These are phyloP conservation scores for Drosophila maculinotata DNA, from an alignment of 2,888 invertebrate genomes.

Conservation along the genomic window DNA sequence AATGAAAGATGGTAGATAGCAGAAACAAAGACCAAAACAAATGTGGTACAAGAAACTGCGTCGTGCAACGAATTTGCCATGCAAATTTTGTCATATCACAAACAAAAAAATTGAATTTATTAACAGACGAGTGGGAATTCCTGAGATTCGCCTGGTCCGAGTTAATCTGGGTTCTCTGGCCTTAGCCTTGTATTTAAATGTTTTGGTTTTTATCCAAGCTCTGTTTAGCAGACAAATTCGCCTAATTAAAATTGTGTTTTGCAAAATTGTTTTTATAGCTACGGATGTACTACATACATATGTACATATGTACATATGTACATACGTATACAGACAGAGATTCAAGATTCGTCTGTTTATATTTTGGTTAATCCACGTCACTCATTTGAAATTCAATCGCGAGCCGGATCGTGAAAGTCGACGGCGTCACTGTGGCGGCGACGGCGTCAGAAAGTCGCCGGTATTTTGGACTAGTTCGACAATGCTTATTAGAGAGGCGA, in stretches of 20 bases:
- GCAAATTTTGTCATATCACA: conserved; percentile 35
- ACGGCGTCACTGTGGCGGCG: conserved; percentile 54
- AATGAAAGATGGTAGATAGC: background rate
- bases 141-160: conserved; percentile 14
- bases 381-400: conserved; percentile 58
- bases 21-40: conserved; percentile 19
- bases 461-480: conserved; percentile 66
- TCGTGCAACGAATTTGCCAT: conserved; percentile 32
- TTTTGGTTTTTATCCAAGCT: conserved; percentile 5
- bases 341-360: conserved; percentile 3
- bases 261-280: conserved; percentile 12
- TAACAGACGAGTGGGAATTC: conserved; percentile 49
- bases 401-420: conserved; percentile 74
- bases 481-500: conserved; percentile 28
- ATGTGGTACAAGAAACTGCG: conserved; percentile 32
- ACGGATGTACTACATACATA: no score
- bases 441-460: conserved; percentile 59
- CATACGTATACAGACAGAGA: background rate
- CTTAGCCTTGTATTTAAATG: conserved; percentile 30
- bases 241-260: conserved; percentile 34
- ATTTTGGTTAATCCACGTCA: conserved; percentile 70
- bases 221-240: conserved; percentile 39
- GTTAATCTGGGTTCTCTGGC: conserved; percentile 43
- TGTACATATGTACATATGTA: background rate
- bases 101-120: conserved; percentile 34